These are phyloP conservation scores for Holothuria glaberrima DNA, from an alignment of 35 echinoderm and acorn worm genomes.

Conservation along the genomic window DNA sequence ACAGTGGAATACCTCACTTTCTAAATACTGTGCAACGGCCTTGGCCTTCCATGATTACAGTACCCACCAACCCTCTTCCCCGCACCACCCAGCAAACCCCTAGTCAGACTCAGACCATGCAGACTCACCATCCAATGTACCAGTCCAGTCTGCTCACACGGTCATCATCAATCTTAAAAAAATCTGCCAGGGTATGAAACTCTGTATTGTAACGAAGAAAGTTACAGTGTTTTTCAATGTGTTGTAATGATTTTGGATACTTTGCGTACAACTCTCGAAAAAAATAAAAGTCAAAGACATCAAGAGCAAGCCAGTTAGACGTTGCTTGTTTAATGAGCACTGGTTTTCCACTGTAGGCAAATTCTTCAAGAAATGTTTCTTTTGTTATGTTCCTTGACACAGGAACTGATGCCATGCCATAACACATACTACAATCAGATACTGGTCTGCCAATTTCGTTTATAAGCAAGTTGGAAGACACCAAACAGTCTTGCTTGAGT, in stretches of 20 bases:
- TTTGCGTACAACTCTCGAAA: slow-evolving; percentile 76
- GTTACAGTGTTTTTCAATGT: slow-evolving; percentile 71
- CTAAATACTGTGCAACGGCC: too few species aligned
- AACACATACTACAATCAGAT: slow-evolving; percentile 70
- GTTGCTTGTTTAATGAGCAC: slow-evolving; percentile 75
- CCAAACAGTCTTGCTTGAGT: slow-evolving; percentile 49
- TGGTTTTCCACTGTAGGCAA: slow-evolving; percentile 84
- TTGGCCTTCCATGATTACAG: too few species aligned
- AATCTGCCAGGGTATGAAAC: slow-evolving; percentile 68
- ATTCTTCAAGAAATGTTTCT: slow-evolving; percentile 70
- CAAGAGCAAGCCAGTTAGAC: slow-evolving; percentile 74
- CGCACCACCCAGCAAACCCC: too few species aligned
- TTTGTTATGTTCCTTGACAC: slow-evolving; percentile 51
- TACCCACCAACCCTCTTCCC: too few species aligned
- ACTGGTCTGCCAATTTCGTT: slow-evolving; percentile 70
- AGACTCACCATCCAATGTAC: slow-evolving; percentile 94
- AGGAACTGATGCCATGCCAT: slow-evolving; percentile 61
- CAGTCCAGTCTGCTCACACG: slow-evolving; percentile 56
- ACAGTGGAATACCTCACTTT: too few species aligned
- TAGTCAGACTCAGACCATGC: too few species aligned
- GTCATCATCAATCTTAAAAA: slow-evolving; percentile 75
- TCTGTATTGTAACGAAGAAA: slow-evolving; percentile 89
- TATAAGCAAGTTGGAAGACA: slow-evolving; percentile 57
- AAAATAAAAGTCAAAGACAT: slow-evolving; percentile 73
- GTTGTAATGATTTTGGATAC: slow-evolving; percentile 51